These are phyloP conservation scores for Ferdinandea cuprea DNA, from an alignment of 2,888 invertebrate genomes.

Conservation along the genomic window DNA sequence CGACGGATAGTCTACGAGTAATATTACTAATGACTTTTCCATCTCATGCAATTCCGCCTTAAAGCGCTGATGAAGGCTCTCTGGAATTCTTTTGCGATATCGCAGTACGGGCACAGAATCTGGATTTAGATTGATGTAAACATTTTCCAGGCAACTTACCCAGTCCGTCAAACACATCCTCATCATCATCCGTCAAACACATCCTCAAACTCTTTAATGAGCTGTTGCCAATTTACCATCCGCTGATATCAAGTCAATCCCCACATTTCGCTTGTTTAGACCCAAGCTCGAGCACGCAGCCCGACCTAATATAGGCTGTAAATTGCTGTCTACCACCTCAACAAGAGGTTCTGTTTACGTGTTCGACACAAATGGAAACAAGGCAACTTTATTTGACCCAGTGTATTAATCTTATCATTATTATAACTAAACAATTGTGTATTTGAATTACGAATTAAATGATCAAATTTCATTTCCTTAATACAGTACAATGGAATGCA, in stretches of 20 bases:
- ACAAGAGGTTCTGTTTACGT: conserved; percentile 16
- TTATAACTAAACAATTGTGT: conserved; percentile 45
- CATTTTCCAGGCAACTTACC: conserved; percentile 64
- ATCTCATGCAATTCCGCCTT: conserved; percentile 51
- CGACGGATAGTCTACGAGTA: conserved; percentile 56
- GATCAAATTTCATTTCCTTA: conserved; percentile 33
- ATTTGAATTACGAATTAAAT: conserved; percentile 32
- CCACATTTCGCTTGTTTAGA: conserved; percentile 25
- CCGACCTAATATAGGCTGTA: conserved; percentile 53
- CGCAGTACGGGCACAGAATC: conserved; percentile 68
- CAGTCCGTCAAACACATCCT: too few relatives aligned
- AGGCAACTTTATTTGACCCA: conserved; percentile 50
- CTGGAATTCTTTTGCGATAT: conserved; percentile 74
- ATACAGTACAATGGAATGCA: conserved; percentile 45
- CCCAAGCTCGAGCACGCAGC: conserved; percentile 19
- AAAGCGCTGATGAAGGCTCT: conserved; percentile 56
- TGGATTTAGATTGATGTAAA: conserved; percentile 60
- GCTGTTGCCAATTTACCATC: conserved; percentile 23
- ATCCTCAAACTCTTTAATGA: conserved; percentile 24
- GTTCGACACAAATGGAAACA: conserved; percentile 26
- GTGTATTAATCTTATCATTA: conserved; percentile 37
- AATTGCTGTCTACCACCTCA: conserved; percentile 41
- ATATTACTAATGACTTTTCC: conserved; percentile 53
- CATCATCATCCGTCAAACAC: too few relatives aligned
- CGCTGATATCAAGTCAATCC: conserved; percentile 12